These are phyloP conservation scores for Bombus soroeensis DNA, from an alignment of 1,140 invertebrate genomes.

Conservation along the genomic window DNA sequence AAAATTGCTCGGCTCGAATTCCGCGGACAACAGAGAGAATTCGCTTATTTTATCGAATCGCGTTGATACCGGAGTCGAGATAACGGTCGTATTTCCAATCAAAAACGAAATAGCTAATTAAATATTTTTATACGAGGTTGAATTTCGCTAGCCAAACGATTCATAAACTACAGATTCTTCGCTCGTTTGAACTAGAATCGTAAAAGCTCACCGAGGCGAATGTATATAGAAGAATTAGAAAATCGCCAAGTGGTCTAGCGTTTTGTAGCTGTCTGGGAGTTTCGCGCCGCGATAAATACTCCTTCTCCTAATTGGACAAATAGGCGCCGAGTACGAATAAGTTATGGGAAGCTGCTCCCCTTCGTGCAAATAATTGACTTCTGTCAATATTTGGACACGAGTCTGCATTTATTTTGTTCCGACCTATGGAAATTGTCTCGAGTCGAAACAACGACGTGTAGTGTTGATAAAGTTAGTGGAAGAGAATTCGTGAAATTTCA, in stretches of 20 bases:
- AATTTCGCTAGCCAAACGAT: not conserved
- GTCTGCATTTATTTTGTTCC: conserved; percentile 5
- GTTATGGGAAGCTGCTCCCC: not conserved
- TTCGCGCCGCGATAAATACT: not conserved
- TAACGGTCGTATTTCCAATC: not conserved
- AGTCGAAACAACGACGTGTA: not conserved
- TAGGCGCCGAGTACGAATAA: not conserved
- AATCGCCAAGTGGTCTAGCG: not conserved
- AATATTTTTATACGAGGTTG: not conserved
- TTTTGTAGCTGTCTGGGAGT: not conserved
- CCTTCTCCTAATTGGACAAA: conserved; percentile 13
- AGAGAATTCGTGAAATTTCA: not conserved
- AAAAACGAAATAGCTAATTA: conserved; percentile 5
- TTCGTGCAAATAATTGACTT: conserved; percentile 14
- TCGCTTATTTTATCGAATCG: not conserved
- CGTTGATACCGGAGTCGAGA: not conserved
- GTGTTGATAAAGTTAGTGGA: not conserved
- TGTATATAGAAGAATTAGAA: conserved; percentile 16
- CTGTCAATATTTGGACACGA: conserved; percentile 1
- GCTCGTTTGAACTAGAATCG: too few species aligned
- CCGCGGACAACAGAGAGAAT: not conserved
- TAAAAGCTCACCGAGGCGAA: not conserved
- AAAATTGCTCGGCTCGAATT: conserved; percentile 11
- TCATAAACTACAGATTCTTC: not conserved
- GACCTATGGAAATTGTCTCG: not conserved